A percentile compares a stretch with the other conserved stretches of the same genome.
Conservation (phyloP, 2,888 invertebrate species). For the Coelopa pilipes region DNA sequence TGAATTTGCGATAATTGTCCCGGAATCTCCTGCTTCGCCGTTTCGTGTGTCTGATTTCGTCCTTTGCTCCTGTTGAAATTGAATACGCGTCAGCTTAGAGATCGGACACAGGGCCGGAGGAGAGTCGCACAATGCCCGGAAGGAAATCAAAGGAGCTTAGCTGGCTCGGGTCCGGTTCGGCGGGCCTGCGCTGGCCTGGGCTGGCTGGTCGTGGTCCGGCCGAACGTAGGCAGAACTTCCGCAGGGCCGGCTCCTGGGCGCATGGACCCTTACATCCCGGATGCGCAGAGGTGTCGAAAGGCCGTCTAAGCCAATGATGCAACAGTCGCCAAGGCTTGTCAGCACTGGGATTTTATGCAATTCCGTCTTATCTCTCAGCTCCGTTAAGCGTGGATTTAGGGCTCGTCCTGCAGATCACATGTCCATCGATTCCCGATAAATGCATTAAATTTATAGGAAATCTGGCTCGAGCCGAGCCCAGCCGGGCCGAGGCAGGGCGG, state of each 20-base stretch:
- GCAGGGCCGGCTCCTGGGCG: constrained; percentile 15
- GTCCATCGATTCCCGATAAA: constrained; percentile 21
- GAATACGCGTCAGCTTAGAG: background rate
- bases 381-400: constrained; percentile 14
- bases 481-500: constrained; percentile 6
- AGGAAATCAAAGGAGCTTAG: constrained; percentile 54
- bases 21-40: constrained; percentile 40
- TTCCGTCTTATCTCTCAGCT: background rate
- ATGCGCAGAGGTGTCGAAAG: constrained; percentile 60
- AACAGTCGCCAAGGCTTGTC: constrained; percentile 50
- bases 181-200: background rate
- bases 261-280: constrained; percentile 20
- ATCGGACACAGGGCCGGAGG: background rate
- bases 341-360: constrained; percentile 34
- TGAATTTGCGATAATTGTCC: constrained; percentile 52
- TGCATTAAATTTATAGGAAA: constrained; percentile 31
- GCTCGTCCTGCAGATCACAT: constrained; percentile 12
- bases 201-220: constrained; percentile 30
- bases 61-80: constrained; percentile 11
- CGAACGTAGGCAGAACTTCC: constrained; percentile 41
- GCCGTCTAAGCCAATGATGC: constrained; percentile 61
- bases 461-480: background rate
- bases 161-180: background rate
- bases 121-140: background rate
- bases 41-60: constrained; percentile 17